Evolutionary conservation across 2,888 invertebrate species (phyloP).

Genomic region (Mimumesa dahlbomi): DNA sequence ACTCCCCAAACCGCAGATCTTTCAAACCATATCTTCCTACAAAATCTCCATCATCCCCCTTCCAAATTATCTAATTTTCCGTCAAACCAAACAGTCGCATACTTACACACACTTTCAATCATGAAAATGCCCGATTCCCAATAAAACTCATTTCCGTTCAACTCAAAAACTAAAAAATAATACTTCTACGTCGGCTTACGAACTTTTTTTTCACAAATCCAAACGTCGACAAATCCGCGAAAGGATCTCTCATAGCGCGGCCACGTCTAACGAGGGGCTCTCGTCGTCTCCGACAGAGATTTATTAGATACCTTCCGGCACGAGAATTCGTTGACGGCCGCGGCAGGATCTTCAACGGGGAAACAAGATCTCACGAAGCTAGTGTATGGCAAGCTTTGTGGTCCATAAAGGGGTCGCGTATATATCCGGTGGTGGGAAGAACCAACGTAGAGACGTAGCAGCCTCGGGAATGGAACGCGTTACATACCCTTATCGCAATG

Average conservation of each 20-base stretch:
- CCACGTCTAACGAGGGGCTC: conserved; percentile 45
- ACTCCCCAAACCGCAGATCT: too few species aligned
- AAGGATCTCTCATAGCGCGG: conserved; percentile 25
- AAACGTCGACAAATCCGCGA: conserved; percentile 3
- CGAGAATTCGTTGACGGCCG: conserved; percentile 49
- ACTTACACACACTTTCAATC: too few species aligned
- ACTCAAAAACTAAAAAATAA: too few species aligned
- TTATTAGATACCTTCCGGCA: conserved; percentile 54
- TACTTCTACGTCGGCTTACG: conserved; percentile 17
- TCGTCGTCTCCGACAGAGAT: conserved; percentile 42
- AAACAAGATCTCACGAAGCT: conserved; percentile 41
- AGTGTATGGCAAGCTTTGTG: conserved; percentile 30
- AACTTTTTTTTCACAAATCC: conserved; percentile 5
- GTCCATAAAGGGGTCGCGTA: conserved; percentile 40
- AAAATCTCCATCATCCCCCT: too few species aligned
- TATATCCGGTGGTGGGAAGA: conserved; percentile 30
- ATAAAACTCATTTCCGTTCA: too few species aligned
- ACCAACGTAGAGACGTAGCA: conserved; percentile 22
- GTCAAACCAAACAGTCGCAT: too few species aligned
- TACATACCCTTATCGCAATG: conserved; percentile 54
- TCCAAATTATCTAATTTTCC: too few species aligned
- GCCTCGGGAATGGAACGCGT: conserved; percentile 30
- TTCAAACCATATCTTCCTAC: too few species aligned
- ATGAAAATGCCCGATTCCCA: too few species aligned
- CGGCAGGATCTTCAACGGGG: conserved; percentile 24